Base-by-base conservation (phyloP, 2,113 vertebrate species). In the Oncorhynchus masou region DNA sequence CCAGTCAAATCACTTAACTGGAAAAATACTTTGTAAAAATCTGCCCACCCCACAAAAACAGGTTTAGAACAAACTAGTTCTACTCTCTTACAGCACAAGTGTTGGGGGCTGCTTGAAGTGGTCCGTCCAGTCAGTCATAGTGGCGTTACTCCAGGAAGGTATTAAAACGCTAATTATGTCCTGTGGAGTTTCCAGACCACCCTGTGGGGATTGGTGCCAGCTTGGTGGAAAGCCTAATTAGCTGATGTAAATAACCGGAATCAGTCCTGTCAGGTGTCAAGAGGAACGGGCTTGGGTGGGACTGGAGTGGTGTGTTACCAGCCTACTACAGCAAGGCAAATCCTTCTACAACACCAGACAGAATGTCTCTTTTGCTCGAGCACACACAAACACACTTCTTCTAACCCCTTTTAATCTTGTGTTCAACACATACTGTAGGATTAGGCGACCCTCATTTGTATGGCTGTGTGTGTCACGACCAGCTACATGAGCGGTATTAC, bases 121-220 rank as follows among this genome's bases (percentile, higher is more conserved):
- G 12, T 66, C 12, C 25, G 27, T 67, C 15, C 65, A 6, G 65
- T 16, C 11, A 22, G 22, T 22, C 31, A 19, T 9, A n/a, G 20
- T 20, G 13, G 82, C 51, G 34, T 69, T 68, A 74, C 49, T 60
- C 39, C 39, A 45, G 39, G 68, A 45, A 45, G 39, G 39, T 45
- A 11, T 45, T 45, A 45, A 11, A 45, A 45, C 2, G 2, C 39
- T 45, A 45, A 45, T 45, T 9, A 78, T 83, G 29, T 57, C 70
- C 65, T 74, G 79, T 71, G 74, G 73, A n/a, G 68, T 54, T 62
- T 66, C 39, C 29, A 34, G 70, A 78, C 81, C 74, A 81, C 79
- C 9, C 79, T 78, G 39, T 45, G 51, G 73, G 72, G 24, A 69
- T 69, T 69, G 68, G 68, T 69, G 68, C 39, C 31, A 69, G 73